Conservation (phyloP, 2,888 invertebrate genomes). For the Ochropacha duplaris region DNA sequence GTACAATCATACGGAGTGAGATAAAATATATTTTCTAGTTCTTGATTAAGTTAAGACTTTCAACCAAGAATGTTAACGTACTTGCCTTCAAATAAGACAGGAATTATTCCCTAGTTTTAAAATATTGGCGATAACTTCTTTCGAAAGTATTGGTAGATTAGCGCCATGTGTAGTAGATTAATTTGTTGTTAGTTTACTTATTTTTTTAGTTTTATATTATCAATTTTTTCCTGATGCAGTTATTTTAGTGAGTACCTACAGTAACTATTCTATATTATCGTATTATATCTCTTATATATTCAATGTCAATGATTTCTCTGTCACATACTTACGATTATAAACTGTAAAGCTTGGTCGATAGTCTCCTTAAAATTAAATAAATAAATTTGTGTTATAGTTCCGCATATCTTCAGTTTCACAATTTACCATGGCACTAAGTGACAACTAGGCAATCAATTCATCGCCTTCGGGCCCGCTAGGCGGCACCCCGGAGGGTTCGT, state of each 20-base stretch:
- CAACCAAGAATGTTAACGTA: neutral
- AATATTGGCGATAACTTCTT: neutral
- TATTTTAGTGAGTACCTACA: no score
- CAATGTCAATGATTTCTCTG: no score
- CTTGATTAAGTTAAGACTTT: neutral
- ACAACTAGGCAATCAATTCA: conserved; percentile 4
- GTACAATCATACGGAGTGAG: neutral
- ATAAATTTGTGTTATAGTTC: neutral
- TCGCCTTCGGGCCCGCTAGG: neutral
- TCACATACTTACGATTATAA: no score
- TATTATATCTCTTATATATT: no score
- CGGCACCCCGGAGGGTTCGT: neutral
- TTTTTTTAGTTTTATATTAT: no score
- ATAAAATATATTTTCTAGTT: neutral
- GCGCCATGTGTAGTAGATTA: no score
- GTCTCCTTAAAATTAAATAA: no score
- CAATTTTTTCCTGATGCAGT: no score
- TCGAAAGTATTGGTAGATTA: no score
- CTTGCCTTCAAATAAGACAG: neutral
- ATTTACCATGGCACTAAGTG: neutral
- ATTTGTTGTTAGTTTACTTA: no score
- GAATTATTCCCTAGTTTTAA: neutral
- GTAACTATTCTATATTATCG: no score
- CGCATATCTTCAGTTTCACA: neutral
- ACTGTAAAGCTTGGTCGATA: no score